Base-by-base conservation (phyloP, 2,888 invertebrate genomes). In the Sesia bembeciformis region DNA sequence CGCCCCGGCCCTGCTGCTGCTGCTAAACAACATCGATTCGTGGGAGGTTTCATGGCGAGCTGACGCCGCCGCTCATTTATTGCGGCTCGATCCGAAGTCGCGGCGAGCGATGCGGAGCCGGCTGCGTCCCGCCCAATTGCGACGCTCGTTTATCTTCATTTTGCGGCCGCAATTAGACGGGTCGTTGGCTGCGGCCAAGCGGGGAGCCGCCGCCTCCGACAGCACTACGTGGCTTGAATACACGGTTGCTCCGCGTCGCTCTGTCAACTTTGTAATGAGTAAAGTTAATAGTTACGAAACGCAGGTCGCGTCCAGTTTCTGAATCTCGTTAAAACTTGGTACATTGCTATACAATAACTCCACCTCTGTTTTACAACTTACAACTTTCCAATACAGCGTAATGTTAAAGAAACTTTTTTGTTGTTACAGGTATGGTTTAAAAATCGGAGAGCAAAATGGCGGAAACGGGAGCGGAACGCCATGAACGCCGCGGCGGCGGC, bases 381-480 rank as follows among this genome's bases (percentile, higher is more conserved):
- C 53, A n/a, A 51, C 4, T 39, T 51, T 51, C 51, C 43, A 54
- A 51, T 52, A 40, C 39, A n/a, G 40, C n/a, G 6, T 39, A 8
- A n/a, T 46, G 46, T 43, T n/a, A 39, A 40, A 4, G 6, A 40
- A 46, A 39, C 4, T 46, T 54, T 52, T 54, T 53, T 59, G 57
- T 77, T 87, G 81, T 91, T 90, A 23, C 92, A 98, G 98, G 98
- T 98, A 54, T 98, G 98, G 98, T 98, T 98, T 87, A 98, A 98
- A 90, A 98, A 98, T 80, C 93, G 98, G 57, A 92, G 98, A 63
- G 98, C 98, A 63, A 98, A 98, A 91, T 98, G 97, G 97, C 93
- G 98, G 70, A 98, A 98, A 83, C 95, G 98, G 54, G 98, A 98
- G 78, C 91, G 97, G 8, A 97, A 97, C 79, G 97, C 96, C 0